phyloP scores from a whole-genome alignment of 2,888 invertebrate species.

The Drosophila acutilabella region DNA sequence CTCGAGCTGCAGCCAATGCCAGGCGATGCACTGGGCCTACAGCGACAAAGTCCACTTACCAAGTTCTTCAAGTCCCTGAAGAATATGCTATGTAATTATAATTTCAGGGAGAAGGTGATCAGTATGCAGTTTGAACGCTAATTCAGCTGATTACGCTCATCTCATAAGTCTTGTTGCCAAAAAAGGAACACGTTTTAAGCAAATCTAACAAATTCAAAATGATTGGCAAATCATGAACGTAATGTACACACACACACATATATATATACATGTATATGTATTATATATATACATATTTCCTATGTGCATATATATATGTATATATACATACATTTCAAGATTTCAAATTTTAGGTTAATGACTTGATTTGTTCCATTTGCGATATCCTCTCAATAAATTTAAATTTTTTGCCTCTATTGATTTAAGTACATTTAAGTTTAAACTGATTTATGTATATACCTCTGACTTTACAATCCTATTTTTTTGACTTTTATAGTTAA shows the following conservation, averaged over 20 bases:
- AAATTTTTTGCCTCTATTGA: not conserved
- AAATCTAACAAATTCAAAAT: slow-evolving; percentile 7
- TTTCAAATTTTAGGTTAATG: slow-evolving; percentile 30
- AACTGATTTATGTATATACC: no score
- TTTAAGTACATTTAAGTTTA: not conserved
- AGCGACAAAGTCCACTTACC: slow-evolving; percentile 75
- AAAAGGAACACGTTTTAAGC: not conserved
- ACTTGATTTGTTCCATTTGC: not conserved
- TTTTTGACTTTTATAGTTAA: no score
- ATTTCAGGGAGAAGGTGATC: slow-evolving; percentile 68
- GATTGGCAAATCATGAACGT: slow-evolving; percentile 2
- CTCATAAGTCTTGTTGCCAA: not conserved
- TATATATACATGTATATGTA: not conserved
- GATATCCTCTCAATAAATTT: slow-evolving; percentile 31
- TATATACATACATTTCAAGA: not conserved
- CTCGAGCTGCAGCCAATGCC: slow-evolving; percentile 58
- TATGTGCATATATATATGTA: not conserved
- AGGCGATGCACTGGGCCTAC: slow-evolving; percentile 41
- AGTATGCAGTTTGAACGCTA: slow-evolving; percentile 29
- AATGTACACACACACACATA: not conserved
- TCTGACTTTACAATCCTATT: no score
- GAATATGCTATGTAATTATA: slow-evolving; percentile 70
- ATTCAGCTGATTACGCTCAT: no score
- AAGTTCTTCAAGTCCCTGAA: slow-evolving; percentile 80
- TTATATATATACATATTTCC: not conserved